phyloP scores from a whole-genome alignment of 2,888 invertebrate species.

The Tinea trinotella region DNA sequence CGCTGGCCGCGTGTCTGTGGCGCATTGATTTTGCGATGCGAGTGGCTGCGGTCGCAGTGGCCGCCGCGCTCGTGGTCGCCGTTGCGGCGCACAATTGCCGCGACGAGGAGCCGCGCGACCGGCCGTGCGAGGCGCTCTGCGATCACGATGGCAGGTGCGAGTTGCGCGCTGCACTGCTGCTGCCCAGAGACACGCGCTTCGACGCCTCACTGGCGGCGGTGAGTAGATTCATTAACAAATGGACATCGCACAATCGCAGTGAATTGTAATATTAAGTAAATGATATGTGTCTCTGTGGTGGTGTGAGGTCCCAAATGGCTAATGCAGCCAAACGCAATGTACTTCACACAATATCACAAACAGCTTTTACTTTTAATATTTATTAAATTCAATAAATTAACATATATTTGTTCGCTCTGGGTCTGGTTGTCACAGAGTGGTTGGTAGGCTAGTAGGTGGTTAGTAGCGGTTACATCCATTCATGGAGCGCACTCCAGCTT shows the following conservation, averaged over 20 bases:
- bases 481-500: no score
- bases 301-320: no score
- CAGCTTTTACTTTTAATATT: no score
- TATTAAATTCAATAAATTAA: no score
- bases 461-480: no score
- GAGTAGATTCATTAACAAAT: neutral
- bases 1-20: neutral
- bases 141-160: conserved; percentile 64
- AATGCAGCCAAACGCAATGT: no score
- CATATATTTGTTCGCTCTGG: no score
- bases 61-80: conserved; percentile 75
- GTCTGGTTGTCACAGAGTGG: no score
- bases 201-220: conserved; percentile 70
- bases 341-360: no score
- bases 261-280: conserved; percentile 25
- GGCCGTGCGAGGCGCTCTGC: conserved; percentile 68
- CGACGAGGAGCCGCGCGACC: conserved; percentile 27
- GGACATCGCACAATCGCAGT: neutral
- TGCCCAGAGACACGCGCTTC: conserved; percentile 72
- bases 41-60: conserved; percentile 76
- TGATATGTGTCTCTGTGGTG: no score
- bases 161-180: conserved; percentile 75
- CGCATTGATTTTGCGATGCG: neutral
- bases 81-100: conserved; percentile 86
- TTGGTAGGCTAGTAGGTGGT: no score